Conservation (phyloP, 2,113 vertebrate genomes). For the Siniperca knerii region DNA sequence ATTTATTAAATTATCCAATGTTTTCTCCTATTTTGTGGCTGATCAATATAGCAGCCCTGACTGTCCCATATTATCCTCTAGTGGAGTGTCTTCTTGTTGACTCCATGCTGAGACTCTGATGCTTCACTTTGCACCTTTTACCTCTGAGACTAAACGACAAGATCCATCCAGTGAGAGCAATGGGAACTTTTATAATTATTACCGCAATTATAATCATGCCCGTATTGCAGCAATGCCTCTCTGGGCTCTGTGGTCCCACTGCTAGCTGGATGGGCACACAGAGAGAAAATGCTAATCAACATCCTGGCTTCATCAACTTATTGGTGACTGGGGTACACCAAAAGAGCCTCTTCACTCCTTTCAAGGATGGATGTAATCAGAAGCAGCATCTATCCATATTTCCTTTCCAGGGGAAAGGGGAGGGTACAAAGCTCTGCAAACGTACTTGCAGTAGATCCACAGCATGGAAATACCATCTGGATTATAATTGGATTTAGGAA, state of each 20-base stretch:
- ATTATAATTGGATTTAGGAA: slow-evolving; percentile 47
- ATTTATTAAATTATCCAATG: slow-evolving; percentile 22
- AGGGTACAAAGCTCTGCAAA: slow-evolving; percentile 37
- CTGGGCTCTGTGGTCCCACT: slow-evolving; percentile 58
- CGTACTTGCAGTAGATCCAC: slow-evolving; percentile 36
- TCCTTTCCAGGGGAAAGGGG: slow-evolving; percentile 26
- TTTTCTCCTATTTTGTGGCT: neutral
- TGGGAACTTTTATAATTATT: slow-evolving; percentile 79
- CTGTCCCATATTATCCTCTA: slow-evolving; percentile 4
- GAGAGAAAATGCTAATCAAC: slow-evolving; percentile 74
- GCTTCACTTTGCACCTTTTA: slow-evolving; percentile 74
- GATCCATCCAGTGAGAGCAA: slow-evolving; percentile 61
- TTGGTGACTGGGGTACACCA: slow-evolving; percentile 56
- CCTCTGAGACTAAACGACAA: slow-evolving; percentile 70
- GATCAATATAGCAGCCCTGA: neutral
- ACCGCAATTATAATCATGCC: slow-evolving; percentile 81
- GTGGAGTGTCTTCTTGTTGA: slow-evolving; percentile 17
- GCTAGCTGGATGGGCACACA: slow-evolving; percentile 55
- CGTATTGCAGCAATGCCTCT: slow-evolving; percentile 58
- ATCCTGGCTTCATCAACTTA: slow-evolving; percentile 65
- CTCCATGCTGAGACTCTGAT: slow-evolving; percentile 50
- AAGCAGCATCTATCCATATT: slow-evolving; percentile 49
- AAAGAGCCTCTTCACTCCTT: slow-evolving; percentile 67
- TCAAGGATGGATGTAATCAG: slow-evolving; percentile 70
- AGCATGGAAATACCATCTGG: slow-evolving; percentile 33